Evolutionary conservation across 2,888 invertebrate species (phyloP), one percentile per base, ranked within the genome.

Genomic region (Drosophila mayaguana): DNA sequence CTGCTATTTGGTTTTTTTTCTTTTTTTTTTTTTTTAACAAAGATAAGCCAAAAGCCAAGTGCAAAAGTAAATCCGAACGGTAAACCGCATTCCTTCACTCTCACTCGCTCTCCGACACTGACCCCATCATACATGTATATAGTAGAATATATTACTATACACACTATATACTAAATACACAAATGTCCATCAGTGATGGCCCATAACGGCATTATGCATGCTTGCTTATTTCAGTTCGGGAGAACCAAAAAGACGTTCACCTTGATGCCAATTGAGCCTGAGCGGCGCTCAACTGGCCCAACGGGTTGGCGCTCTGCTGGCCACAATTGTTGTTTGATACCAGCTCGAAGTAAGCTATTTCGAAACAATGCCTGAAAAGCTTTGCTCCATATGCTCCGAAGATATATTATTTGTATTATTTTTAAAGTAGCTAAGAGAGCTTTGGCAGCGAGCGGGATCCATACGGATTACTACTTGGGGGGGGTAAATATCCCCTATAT

Each of bases 1-100:
- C 54, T 54, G 54, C 20, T 25, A 18, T 38, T 54, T 54, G 7
- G 8, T 54, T 54, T 54, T 54, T 53, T 36, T 51, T 2, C 34
- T 50, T 12, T 16, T 12, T 28, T 14, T 50, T 63, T 59, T 34
- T 43, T 20, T 64, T 71, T 14, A 12, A 25, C 46, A 38, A 63
- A 68, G 75, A 64, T 80, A 69, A 59, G 69, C 20, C 36, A 56
- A 57, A 67, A 46, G 46, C 28, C 60, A 62, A 70, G 50, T 65
- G 62, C 59, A 59, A 22, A 46, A 56, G 40, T 40, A 40, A 60
- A 53, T 32, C 53, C 9, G 16, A 59, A 38, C 57, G 22, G 50
- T 59, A 54, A 62, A 53, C 57, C 56, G 38, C 55, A 45, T 51
- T 36, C n/a, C 2, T 28, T 22, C 18, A 7, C 32, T 18, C 34